Evolutionary conservation across 2,888 invertebrate genomes (phyloP), one percentile per base, ranked within the genome.

Genomic region (Baronia brevicornis): DNA sequence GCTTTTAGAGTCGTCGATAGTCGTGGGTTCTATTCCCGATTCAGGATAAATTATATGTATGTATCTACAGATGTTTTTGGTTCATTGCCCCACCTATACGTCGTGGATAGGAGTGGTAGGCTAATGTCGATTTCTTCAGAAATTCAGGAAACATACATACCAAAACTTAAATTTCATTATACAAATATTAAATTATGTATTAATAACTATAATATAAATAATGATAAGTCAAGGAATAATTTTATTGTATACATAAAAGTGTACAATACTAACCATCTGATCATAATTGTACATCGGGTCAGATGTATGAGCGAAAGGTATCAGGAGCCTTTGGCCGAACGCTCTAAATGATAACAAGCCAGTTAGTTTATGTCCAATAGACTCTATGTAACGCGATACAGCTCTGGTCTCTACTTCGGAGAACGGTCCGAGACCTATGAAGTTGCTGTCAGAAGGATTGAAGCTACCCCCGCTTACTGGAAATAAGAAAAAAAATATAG

Each of bases 301-400:
- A 0, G 55, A 60, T 0, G 66, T 58, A 30, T 87, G 86, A 0
- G 89, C 89, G 43, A 86, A 89, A 0, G 90, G 89, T 7, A 88
- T 70, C 4, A 90, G 53, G 9, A 89, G 53, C 5, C 75, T 71
- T 44, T 91, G 90, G 0, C 90, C 89, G 52, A 88, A 91, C 0
- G 88, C 85, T 47, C 91, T 88, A 44, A 91, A 86, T 0, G 89
- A 86, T 1, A 91, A 49, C 47, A 88, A 87, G 1, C 87, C 79
- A 3, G 60, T 60, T 0, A 87, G 54, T n/a, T 68, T 65, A 1
- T 66, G 53, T 15, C 66, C 51, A n/a, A 86, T 65, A 4, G 45
- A 53, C 3, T 63, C 63, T 1, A 88, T 60, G 41, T 75, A 88
- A 1, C 64, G 44, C 7, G 85, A 70, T 1, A 88, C 36, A 0